phyloP scores from a whole-genome alignment of 2,888 invertebrate species.

The Hoplodrina blanda region DNA sequence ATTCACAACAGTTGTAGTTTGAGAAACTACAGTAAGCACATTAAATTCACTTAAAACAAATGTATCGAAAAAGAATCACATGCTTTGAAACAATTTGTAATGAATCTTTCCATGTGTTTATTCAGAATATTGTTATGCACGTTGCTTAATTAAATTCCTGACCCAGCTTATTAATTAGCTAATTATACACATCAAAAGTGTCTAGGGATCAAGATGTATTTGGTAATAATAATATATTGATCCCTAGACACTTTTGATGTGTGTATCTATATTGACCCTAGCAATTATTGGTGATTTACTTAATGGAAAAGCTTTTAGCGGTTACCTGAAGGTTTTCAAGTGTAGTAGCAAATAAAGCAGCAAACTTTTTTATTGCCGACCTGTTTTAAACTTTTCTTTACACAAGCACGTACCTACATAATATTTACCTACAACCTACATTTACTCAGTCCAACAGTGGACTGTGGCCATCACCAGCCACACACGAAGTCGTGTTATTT shows the following conservation, averaged over 20 bases:
- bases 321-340: too few relatives aligned
- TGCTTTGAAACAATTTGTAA: not conserved
- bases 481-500: conserved; percentile 32
- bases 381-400: too few relatives aligned
- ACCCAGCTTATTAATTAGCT: conserved; percentile 8
- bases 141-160: conserved; percentile 9
- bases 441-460: conserved; percentile 14
- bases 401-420: not conserved
- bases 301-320: not conserved
- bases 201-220: too few relatives aligned
- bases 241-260: too few relatives aligned
- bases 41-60: not conserved
- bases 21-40: not conserved
- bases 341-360: too few relatives aligned
- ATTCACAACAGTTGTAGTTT: not conserved
- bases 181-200: too few relatives aligned
- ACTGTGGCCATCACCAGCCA: conserved; percentile 10
- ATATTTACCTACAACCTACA: conserved; percentile 18
- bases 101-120: not conserved
- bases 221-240: too few relatives aligned
- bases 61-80: too few relatives aligned
- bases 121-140: not conserved
- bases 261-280: not conserved
- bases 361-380: too few relatives aligned
- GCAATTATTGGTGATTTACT: not conserved